Conservation (phyloP, 2,797 vertebrate species). For the Peromyscus attwateri region DNA sequence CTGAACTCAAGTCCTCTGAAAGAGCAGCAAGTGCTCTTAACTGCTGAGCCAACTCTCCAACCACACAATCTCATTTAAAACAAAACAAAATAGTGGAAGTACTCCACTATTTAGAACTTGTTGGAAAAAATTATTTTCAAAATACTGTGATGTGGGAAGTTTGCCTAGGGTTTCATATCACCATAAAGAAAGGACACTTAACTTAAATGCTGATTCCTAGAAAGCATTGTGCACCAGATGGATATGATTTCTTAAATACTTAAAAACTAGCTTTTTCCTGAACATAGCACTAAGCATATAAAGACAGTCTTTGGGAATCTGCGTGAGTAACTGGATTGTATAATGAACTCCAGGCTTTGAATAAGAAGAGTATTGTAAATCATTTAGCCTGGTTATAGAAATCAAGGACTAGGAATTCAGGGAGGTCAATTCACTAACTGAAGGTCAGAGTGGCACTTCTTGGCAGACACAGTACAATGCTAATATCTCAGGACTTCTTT, state of each 20-base stretch:
- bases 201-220: background rate
- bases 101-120: background rate
- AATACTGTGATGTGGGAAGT: background rate
- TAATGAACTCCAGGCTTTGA: constrained; percentile 5
- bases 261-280: background rate
- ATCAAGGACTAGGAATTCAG: background rate
- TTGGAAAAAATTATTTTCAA: constrained; percentile 36
- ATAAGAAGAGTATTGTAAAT: constrained; percentile 38
- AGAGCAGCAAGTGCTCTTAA: background rate
- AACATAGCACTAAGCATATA: background rate
- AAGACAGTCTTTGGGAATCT: background rate
- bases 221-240: background rate
- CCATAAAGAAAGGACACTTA: background rate
- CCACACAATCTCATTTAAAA: background rate
- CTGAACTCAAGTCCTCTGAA: background rate
- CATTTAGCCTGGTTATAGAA: constrained; percentile 42
- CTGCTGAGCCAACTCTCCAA: background rate
- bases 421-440: background rate
- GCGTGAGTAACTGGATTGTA: background rate
- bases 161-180: background rate
- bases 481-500: background rate
- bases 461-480: background rate
- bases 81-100: too few species aligned
- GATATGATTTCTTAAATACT: constrained; percentile 1
- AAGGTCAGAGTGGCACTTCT: constrained; percentile 45